phyloP scores from a whole-genome alignment of 2,888 invertebrate species.

The Ophraella communa region DNA sequence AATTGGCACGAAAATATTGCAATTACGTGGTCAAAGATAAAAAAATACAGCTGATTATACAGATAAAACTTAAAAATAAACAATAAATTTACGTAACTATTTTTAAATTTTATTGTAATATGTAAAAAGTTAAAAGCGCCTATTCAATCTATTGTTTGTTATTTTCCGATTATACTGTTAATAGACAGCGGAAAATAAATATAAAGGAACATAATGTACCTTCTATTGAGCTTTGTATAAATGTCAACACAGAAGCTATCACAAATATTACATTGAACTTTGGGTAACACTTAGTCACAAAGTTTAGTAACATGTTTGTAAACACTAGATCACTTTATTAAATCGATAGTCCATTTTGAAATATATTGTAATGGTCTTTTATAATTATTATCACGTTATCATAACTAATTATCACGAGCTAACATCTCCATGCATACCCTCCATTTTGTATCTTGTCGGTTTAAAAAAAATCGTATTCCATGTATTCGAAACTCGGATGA shows the following conservation, averaged over 20 bases:
- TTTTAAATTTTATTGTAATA: neutral
- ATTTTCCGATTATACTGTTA: neutral
- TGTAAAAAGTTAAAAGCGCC: no score
- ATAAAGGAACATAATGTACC: conserved; percentile 27
- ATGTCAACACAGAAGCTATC: conserved; percentile 52
- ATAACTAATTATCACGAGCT: conserved; percentile 3
- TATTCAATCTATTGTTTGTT: no score
- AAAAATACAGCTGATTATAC: neutral
- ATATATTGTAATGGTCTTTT: conserved; percentile 11
- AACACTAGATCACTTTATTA: conserved; percentile 22
- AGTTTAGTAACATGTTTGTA: conserved; percentile 48
- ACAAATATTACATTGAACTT: conserved; percentile 50
- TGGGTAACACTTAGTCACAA: conserved; percentile 36
- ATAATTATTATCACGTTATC: conserved; percentile 16
- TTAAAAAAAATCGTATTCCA: neutral
- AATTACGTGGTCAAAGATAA: neutral
- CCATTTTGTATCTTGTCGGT: conserved; percentile 14
- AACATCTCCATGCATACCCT: neutral
- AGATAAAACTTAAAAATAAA: conserved; percentile 4
- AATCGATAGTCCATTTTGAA: conserved; percentile 31
- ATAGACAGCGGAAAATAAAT: conserved; percentile 20
- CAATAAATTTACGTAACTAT: neutral
- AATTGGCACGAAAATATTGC: neutral
- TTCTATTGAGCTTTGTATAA: conserved; percentile 43
- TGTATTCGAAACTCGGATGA: neutral